Base-by-base conservation (phyloP, 2,113 vertebrate species). In the Otus sunia region DNA sequence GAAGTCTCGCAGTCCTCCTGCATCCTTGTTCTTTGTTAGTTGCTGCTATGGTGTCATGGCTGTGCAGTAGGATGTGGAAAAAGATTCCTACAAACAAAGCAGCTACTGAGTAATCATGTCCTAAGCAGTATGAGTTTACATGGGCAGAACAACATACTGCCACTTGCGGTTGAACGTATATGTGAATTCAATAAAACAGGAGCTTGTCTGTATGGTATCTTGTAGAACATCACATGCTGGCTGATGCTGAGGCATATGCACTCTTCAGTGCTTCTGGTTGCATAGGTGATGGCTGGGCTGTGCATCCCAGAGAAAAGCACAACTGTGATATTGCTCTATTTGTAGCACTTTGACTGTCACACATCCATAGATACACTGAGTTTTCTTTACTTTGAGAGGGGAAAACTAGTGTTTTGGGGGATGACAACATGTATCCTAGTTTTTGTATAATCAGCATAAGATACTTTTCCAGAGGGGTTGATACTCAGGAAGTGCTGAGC, bases 181-280 rank as follows among this genome's bases (percentile, higher is more conserved):
- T 9, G 20, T 1, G 19, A 43, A 6, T 77, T 90, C 1, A 4
- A 30, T 39, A 76, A 23, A 72, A 30, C 15, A n/a, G 30, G n/a
- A 67, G 62, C 29, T 78, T 86, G 21, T 16, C 64, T 2, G 0
- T 67, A 1, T 37, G 34, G 27, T 53, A 9, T 15, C 39, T 90
- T 32, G 5, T 21, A 49, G 71, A n/a, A 53, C 2, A 3, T 53
- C 41, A 4, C 0, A 0, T 13, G 29, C 12, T 49, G 59, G n/a
- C 55, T 77, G 59, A 22, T 2, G 2, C 34, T 43, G 76, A 36
- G 41, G 9, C 17, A 10, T 4, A 0, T 7, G 34, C 6, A 2
- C 0, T 43, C 34, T 52, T 59, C 13, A n/a, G 29, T 90, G 52
- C 34, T 17, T 39, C 5, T 0, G 0, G 6, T 45, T 75, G 12